These are phyloP conservation scores for Dicranocentrus wangi DNA, from an alignment of 2,888 invertebrate species.

Conservation along the genomic window DNA sequence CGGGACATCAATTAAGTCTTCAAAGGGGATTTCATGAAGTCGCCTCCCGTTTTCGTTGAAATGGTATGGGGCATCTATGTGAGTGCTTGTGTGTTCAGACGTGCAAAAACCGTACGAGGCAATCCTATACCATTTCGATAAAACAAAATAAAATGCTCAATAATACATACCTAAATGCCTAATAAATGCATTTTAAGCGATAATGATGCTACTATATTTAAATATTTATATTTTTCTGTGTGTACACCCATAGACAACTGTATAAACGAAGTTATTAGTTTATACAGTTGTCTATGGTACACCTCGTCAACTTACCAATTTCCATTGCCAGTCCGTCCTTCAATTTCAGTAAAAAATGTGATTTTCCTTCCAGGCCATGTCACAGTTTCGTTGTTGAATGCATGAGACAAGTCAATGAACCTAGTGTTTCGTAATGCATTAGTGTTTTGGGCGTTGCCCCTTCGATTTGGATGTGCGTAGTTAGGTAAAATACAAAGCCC, in stretches of 20 bases:
- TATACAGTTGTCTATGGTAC: background rate
- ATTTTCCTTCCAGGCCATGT: conserved; percentile 65
- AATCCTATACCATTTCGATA: no score
- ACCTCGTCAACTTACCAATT: conserved; percentile 55
- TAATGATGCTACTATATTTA: no score
- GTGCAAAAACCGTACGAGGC: conserved; percentile 64
- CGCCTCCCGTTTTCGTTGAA: conserved; percentile 76
- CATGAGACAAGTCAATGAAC: conserved; percentile 68
- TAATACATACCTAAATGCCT: no score
- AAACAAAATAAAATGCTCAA: no score
- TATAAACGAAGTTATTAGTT: conserved; percentile 18
- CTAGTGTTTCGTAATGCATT: conserved; percentile 14
- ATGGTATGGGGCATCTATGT: conserved; percentile 80
- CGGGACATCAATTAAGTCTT: conserved; percentile 74
- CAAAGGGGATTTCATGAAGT: conserved; percentile 77
- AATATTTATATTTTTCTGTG: no score
- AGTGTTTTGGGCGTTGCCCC: background rate
- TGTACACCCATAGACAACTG: no score
- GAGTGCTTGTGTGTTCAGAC: conserved; percentile 80
- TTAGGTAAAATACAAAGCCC: no score
- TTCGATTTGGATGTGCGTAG: no score
- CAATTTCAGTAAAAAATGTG: conserved; percentile 59
- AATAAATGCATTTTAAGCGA: no score
- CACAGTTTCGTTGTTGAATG: conserved; percentile 68
- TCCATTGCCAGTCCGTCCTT: conserved; percentile 52